Percentiles rank a stretch among this genome's conserved stretches.
Evolutionary conservation across 2,113 vertebrate genomes (phyloP).

Genomic region (Eulemur rufifrons): DNA sequence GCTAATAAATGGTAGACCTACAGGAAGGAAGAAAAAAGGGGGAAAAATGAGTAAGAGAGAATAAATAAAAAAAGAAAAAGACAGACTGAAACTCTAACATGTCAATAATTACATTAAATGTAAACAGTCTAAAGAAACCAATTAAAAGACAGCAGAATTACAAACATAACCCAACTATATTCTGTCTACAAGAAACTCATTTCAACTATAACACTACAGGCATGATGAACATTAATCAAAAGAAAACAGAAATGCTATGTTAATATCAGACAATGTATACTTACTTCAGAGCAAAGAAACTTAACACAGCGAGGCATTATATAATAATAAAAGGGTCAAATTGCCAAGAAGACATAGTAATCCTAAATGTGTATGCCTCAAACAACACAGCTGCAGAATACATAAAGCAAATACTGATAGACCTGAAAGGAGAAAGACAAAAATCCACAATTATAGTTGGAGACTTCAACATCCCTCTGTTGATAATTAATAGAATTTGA

Average conservation of each 20-base stretch:
- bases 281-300: not conserved
- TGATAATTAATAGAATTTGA: not conserved
- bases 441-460: not conserved
- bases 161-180: not conserved
- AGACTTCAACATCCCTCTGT: not conserved
- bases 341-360: not conserved
- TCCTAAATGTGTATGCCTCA: not conserved
- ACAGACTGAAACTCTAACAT: not conserved
- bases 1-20: not conserved
- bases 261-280: not conserved
- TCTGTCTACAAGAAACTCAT: not conserved
- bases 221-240: not conserved
- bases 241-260: not conserved
- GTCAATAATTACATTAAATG: not conserved
- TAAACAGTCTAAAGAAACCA: not conserved
- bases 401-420: not conserved
- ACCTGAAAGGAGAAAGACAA: not conserved
- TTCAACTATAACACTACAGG: not conserved
- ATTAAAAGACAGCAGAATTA: not conserved
- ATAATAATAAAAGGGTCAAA: not conserved
- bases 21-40: not conserved
- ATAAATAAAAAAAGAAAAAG: not conserved
- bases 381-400: not conserved
- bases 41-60: not conserved
- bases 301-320: not conserved